Base-by-base conservation (phyloP, 2,888 invertebrate genomes). In the Xanthia togata region DNA sequence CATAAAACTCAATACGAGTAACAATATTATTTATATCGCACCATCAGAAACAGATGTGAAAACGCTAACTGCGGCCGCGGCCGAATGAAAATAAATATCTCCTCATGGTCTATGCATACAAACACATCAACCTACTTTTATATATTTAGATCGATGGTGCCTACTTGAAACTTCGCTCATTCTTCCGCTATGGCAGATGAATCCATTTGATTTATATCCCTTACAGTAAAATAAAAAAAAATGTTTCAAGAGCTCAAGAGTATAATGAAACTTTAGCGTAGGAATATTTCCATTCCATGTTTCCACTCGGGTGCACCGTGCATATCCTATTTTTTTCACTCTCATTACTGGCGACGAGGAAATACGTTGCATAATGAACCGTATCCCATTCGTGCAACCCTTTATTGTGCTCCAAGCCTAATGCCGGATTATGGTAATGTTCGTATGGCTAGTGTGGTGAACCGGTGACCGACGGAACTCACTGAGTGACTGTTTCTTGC, bases 31-130 rank as follows among this genome's bases (percentile, higher is more conserved):
- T 88, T 78, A 81, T 84, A 82, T 84, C 83, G 81, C 70, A 87
- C 84, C 72, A 85, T 87, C 80, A 76, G 79, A 83, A 89, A 89
- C 90, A 92, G 90, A 92, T 92, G 90, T 90, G 87, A 89, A 89
- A 86, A 88, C 78, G 86, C 86, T 88, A 87, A 89, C 90, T 87
- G 88, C 88, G 90, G 90, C 90, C 82, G 90, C 88, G 90, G 88
- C 91, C 87, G 89, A 92, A 94, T 93, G 89, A 93, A 95, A 95
- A 95, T 95, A 95, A 95, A 94, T 94, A 94, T 92, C 93, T 91
- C 87, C 91, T 92, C 91, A 91, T 93, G 90, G 91, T 90, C 88
- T 92, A 92, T 88, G 90, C 91, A 92, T 92, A 93, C 93, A 92
- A 92, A 92, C 90, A 91, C 90, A 91, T 91, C 92, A 92, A 93